Evolutionary conservation across 2,797 vertebrate species (phyloP).

Genomic region (Channa striata): DNA sequence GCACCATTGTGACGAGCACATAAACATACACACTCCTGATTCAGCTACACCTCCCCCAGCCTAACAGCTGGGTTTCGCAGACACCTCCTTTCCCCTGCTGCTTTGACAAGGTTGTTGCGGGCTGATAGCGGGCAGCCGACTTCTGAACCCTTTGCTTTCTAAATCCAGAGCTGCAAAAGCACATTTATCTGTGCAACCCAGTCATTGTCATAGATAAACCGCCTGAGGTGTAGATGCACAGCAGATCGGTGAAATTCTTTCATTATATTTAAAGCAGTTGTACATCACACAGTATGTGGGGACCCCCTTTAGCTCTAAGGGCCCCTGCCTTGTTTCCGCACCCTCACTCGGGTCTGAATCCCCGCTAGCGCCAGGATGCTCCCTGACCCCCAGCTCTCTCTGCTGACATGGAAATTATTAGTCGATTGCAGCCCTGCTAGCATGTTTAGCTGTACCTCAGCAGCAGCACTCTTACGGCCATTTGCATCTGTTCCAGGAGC

Average conservation of each 20-base stretch:
- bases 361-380: slow-evolving; percentile 21
- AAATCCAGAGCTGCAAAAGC: slow-evolving; percentile 29
- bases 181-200: not conserved
- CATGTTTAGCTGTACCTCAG: not conserved
- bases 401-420: not conserved
- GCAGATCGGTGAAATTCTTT: too few species aligned
- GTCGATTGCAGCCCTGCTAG: not conserved
- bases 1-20: not conserved
- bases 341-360: slow-evolving; percentile 14
- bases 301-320: not conserved
- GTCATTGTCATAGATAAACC: not conserved
- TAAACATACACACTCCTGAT: slow-evolving; percentile 22
- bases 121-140: slow-evolving; percentile 44
- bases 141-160: slow-evolving; percentile 37
- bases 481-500: slow-evolving; percentile 59
- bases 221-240: not conserved
- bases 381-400: slow-evolving; percentile 25
- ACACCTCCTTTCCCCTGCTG: slow-evolving; percentile 65
- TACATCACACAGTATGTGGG: slow-evolving; percentile 18
- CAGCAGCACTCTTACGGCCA: slow-evolving; percentile 25
- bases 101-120: slow-evolving; percentile 62
- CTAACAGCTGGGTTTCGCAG: slow-evolving; percentile 55
- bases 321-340: slow-evolving; percentile 23
- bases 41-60: slow-evolving; percentile 47
- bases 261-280: too few species aligned